Evolutionary conservation across 1,140 invertebrate species (phyloP).

Genomic region (Dolichoris vasculosae): DNA sequence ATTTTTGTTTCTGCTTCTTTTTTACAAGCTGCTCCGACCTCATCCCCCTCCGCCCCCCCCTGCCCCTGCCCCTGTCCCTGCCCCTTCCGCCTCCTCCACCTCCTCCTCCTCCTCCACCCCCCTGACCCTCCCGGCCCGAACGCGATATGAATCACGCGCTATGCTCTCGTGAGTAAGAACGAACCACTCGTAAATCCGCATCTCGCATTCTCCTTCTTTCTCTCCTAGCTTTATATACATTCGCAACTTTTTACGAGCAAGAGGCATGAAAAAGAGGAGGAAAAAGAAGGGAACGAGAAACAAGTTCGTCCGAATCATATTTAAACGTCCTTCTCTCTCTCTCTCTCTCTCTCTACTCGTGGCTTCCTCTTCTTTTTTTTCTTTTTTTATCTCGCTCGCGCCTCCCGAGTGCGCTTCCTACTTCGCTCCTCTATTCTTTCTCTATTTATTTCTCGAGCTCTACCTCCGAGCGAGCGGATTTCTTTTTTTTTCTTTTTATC

Average conservation of each 20-base stretch:
- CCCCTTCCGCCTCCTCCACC: not conserved
- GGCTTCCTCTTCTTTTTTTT: not conserved
- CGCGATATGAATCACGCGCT: conserved; percentile 55
- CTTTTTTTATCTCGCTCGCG: conserved; percentile 41
- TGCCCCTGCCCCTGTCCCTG: not conserved
- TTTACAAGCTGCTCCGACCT: conserved; percentile 20
- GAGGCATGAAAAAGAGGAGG: conserved; percentile 22
- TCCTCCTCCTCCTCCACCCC: conserved; percentile 38
- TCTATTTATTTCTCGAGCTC: conserved; percentile 35
- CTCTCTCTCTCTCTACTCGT: not conserved
- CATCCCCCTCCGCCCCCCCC: conserved; percentile 26
- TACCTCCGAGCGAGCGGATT: not conserved
- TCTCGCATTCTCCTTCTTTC: conserved; percentile 14
- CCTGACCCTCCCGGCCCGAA: not conserved
- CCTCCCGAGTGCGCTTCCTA: conserved; percentile 46
- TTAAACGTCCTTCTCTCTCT: conserved; percentile 37
- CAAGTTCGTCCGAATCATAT: conserved; percentile 45
- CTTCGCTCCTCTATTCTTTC: conserved; percentile 29
- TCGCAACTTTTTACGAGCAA: conserved; percentile 46
- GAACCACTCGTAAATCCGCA: conserved; percentile 54
- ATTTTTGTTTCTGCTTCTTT: conserved; percentile 49
- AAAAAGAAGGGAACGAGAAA: conserved; percentile 7
- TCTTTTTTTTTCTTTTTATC: not conserved
- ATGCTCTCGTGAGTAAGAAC: conserved; percentile 5
- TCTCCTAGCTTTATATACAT: conserved; percentile 40